Evolutionary conservation across 1,140 invertebrate genomes (phyloP), one percentile per base, ranked within the genome.

Genomic region (Drosophila lacteicornis): DNA sequence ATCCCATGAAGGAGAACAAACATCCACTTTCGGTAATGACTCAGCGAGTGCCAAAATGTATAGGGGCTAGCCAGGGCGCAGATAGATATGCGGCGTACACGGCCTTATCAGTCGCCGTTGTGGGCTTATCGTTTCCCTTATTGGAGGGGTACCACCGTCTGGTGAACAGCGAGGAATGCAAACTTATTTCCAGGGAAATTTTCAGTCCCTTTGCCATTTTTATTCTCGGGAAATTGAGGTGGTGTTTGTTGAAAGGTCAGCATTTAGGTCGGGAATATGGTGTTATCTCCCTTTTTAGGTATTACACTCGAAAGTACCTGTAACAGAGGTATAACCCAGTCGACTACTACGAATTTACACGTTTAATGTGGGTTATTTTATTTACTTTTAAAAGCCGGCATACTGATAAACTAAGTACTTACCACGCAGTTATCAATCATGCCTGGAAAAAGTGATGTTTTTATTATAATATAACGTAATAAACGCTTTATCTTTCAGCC

Each of bases 1-100:
- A 88, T 51, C 65, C 69, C 5, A 59, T 79, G 43, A 62, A 75
- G 40, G 56, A 81, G 22, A 57, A 69, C 56, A 74, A 84, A 59
- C 81, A 90, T 82, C 90, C 90, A 27, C 71, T 86, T 57, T 84
- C 85, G 82, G 90, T 91, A 80, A 51, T 82, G 75, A 79, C 49
- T 76, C 75, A 80, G 40, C 43, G 22, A 25, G 22, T 25, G 22
- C n/a, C 2, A 50, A 6, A 73, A 43, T 59, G 42, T 9, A 36
- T n/a, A 15, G 17, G 5, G 25, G 8, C 51, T 30, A 25, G 25
- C 49, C 30, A 1, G 19, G 8, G 19, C 19, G 11, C 12, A 33
- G 36, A 13, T 30, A 56, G 6, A 55, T 45, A 19, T 55, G 8
- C 2, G 33, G 27, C 11, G 19, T 51, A 27, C 49, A 53, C 15